These are phyloP conservation scores for Acleris literana DNA, from an alignment of 2,888 invertebrate species.

Conservation along the genomic window DNA sequence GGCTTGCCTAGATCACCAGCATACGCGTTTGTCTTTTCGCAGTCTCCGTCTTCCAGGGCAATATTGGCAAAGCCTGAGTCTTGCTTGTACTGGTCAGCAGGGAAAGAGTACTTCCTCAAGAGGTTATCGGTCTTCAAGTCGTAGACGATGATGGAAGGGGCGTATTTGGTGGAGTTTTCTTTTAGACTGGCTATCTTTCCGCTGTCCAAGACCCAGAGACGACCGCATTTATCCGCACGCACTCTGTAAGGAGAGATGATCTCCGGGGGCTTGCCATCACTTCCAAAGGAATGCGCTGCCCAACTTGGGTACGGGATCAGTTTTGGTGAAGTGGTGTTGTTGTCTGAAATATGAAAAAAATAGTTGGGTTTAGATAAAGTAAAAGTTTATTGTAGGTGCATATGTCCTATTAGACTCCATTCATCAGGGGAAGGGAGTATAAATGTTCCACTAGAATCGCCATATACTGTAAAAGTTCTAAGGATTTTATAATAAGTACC, in stretches of 20 bases:
- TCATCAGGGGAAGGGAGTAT: too few species aligned
- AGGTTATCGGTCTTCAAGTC: constrained; percentile 88
- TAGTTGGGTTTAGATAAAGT: constrained; percentile 9
- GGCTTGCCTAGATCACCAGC: constrained; percentile 88
- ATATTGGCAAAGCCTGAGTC: constrained; percentile 89
- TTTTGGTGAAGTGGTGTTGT: constrained; percentile 86
- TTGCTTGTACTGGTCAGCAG: constrained; percentile 85
- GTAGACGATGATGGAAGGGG: constrained; percentile 87
- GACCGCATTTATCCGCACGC: constrained; percentile 88
- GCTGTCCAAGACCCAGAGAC: constrained; percentile 91
- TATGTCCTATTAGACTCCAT: background rate
- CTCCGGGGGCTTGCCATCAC: constrained; percentile 82
- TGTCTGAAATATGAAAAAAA: constrained; percentile 80
- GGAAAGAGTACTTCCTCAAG: constrained; percentile 86
- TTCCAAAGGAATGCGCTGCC: constrained; percentile 87
- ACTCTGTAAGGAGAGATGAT: constrained; percentile 89
- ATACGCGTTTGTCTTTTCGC: constrained; percentile 89
- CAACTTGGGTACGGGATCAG: constrained; percentile 91
- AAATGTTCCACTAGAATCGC: too few species aligned
- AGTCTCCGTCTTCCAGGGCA: constrained; percentile 89
- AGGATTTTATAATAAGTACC: too few species aligned
- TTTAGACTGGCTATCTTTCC: constrained; percentile 86
- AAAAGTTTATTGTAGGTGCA: background rate
- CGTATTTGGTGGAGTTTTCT: constrained; percentile 74
- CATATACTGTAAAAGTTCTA: too few species aligned